Conservation (phyloP, 2,113 vertebrate species). For the Sinocyclocheilus rhinocerous region DNA sequence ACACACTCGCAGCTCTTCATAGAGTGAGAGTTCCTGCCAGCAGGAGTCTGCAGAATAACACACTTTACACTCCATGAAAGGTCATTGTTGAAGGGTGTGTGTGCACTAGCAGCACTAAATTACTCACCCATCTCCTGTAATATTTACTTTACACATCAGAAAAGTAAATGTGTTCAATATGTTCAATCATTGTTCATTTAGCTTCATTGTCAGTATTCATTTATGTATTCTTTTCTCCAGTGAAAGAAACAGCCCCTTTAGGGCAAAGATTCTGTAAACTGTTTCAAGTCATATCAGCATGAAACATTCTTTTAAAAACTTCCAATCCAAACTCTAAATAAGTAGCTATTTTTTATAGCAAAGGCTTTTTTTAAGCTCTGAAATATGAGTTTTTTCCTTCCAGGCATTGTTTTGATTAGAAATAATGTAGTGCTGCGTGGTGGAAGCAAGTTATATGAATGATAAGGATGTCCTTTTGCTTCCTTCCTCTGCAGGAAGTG, state of each 20-base stretch:
- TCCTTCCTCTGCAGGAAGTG: conserved; percentile 85
- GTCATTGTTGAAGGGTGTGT: conserved; percentile 37
- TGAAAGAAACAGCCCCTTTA: neutral
- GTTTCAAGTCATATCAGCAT: neutral
- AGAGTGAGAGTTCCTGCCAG: conserved; percentile 22
- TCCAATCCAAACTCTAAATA: neutral
- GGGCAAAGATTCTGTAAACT: neutral
- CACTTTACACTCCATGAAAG: conserved; percentile 46
- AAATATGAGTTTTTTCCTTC: neutral
- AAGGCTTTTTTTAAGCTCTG: neutral
- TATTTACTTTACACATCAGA: neutral
- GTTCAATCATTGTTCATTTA: neutral
- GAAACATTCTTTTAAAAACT: neutral
- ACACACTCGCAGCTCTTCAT: conserved; percentile 19
- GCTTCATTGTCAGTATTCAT: neutral
- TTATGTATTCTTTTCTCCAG: neutral
- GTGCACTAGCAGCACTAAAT: conserved; percentile 9
- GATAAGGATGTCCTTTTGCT: conserved; percentile 1
- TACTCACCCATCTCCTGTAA: neutral
- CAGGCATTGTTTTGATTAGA: neutral
- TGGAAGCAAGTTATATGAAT: neutral
- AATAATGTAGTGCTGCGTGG: neutral
- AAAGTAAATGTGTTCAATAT: conserved; percentile 13
- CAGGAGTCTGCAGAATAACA: conserved; percentile 39
- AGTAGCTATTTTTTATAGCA: neutral